Percentiles rank a stretch among this genome's conserved stretches.
Conservation (phyloP, 2,888 invertebrate genomes). For the Erebia ligea region DNA sequence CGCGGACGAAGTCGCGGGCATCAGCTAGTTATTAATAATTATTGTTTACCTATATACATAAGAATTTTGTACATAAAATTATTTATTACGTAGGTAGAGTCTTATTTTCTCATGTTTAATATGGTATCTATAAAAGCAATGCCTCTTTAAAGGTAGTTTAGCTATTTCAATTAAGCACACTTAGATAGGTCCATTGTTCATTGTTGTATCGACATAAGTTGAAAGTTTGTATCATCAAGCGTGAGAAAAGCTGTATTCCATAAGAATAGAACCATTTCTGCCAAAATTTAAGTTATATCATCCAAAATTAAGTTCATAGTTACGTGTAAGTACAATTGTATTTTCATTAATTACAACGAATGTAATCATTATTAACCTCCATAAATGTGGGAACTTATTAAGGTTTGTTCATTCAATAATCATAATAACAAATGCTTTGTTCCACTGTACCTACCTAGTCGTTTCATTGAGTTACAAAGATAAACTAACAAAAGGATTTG, state of each 20-base stretch:
- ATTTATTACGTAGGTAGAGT: too few relatives aligned
- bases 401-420: slow-evolving; percentile 27
- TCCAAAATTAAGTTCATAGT: slow-evolving; percentile 17
- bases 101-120: too few relatives aligned
- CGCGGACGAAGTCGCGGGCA: too few relatives aligned
- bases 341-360: slow-evolving; percentile 28
- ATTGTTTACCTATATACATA: too few relatives aligned
- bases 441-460: slow-evolving; percentile 3
- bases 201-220: not conserved
- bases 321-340: slow-evolving; percentile 27
- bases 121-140: too few relatives aligned
- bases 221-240: slow-evolving; percentile 14
- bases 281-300: slow-evolving; percentile 24
- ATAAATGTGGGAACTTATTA: slow-evolving; percentile 43
- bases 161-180: too few relatives aligned
- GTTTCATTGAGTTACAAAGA: not conserved
- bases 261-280: slow-evolving; percentile 13
- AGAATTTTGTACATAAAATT: too few relatives aligned
- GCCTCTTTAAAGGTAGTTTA: too few relatives aligned
- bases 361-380: slow-evolving; percentile 34
- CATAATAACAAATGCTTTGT: slow-evolving; percentile 36
- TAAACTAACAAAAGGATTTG: not conserved
- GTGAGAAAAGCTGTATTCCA: slow-evolving; percentile 17
- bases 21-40: too few relatives aligned
- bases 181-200: not conserved